Base-by-base conservation (phyloP, 2,113 vertebrate species). In the Eonycteris spelaea region DNA sequence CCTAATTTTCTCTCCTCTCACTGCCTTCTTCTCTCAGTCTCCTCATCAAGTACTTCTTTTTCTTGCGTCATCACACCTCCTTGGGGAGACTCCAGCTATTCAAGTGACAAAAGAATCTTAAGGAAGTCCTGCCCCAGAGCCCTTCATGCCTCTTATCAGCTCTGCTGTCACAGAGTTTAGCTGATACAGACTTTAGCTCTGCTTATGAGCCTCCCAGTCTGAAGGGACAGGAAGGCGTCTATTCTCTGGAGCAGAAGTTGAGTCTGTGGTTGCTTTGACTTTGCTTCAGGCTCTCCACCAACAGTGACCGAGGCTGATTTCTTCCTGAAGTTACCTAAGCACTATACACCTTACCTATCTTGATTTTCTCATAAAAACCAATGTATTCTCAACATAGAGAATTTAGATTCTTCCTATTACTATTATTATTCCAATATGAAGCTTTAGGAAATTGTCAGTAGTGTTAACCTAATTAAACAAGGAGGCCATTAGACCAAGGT, bases 391-490 rank as follows among this genome's bases (percentile, higher is more conserved):
- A 80, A 61, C 21, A 51, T 40, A 24, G 79, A 90, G 30, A 80
- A 79, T 85, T 90, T 87, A 84, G 70, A 57, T 61, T 70, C 43
- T 53, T 90, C 80, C 35, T 91, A 30, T 73, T 91, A 67, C 15
- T n/a, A 68, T 68, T 48, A 88, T 5, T 48, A 88, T 5, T 59
- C 19, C 10, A 45, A 16, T 18, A 57, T 51, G 70, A 59, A 94
- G 70, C 22, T 70, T 74, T n/a, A 79, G 65, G n/a, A 92, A 67
- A 67, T 5, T n/a, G 19, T 33, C 59, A 55, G 30, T 33, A 59
- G 15, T 28, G 28, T 74, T 55, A 73, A 40, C 63, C 18, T 65
- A 43, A 80, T n/a, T 65, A 65, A 70, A 88, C 65, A 63, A 43
- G 55, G 28, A 53, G 19, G 67, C 65, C n/a, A 28, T 82, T 53